These are phyloP conservation scores for Spilarctia lutea DNA, from an alignment of 2,888 invertebrate genomes.

Conservation along the genomic window DNA sequence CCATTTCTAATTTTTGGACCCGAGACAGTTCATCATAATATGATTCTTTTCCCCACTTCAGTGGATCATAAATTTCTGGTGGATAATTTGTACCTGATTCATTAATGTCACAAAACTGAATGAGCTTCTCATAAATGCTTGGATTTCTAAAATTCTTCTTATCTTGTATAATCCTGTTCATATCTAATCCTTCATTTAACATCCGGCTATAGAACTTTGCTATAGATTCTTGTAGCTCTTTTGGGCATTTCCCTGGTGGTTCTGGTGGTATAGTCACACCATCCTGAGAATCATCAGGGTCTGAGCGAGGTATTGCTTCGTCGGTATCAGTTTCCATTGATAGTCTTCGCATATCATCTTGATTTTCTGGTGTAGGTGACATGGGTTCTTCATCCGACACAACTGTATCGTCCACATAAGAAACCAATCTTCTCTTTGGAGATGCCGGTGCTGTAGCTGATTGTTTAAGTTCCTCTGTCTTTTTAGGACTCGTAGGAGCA, in stretches of 20 bases:
- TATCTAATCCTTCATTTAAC: slow-evolving; percentile 92
- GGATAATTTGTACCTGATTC: slow-evolving; percentile 99
- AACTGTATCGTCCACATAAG: slow-evolving; percentile 91
- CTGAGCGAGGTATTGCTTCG: slow-evolving; percentile 78
- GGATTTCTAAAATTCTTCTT: slow-evolving; percentile 98
- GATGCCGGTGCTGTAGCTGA: slow-evolving; percentile 81
- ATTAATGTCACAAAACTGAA: slow-evolving; percentile 97
- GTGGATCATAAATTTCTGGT: slow-evolving; percentile 96
- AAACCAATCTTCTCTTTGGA: slow-evolving; percentile 86
- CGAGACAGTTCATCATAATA: slow-evolving; percentile 97
- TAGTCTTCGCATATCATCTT: slow-evolving; percentile 82
- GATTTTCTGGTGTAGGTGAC: slow-evolving; percentile 73
- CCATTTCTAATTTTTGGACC: slow-evolving; percentile 96
- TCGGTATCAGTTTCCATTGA: slow-evolving; percentile 83
- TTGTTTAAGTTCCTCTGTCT: slow-evolving; percentile 60
- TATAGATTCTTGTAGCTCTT: slow-evolving; percentile 94
- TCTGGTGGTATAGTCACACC: slow-evolving; percentile 93
- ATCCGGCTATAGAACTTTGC: slow-evolving; percentile 91
- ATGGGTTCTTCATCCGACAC: slow-evolving; percentile 91
- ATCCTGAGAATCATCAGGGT: slow-evolving; percentile 81
- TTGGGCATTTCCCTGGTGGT: slow-evolving; percentile 92
- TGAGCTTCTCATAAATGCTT: slow-evolving; percentile 98
- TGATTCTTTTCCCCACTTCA: slow-evolving; percentile 96
- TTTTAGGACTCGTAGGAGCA: slow-evolving; percentile 71
- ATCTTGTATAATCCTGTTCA: slow-evolving; percentile 96